Conservation (phyloP, 2,797 vertebrate genomes). For the Chaetophractus vellerosus region DNA sequence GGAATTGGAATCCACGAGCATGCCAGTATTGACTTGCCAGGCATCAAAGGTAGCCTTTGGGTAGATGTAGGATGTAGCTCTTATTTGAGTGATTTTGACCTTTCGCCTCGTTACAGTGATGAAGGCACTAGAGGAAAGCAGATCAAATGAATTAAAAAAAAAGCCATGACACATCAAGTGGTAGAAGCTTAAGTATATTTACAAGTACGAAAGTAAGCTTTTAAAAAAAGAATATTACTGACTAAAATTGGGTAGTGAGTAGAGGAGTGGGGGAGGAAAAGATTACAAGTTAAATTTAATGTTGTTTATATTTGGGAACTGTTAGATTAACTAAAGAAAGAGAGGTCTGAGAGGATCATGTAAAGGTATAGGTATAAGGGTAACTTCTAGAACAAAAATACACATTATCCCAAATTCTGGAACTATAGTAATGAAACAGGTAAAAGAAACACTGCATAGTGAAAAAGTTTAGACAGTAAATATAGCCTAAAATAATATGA, state of each 20-base stretch:
- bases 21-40: conserved; percentile 98
- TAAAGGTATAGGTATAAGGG: background rate
- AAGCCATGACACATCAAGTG: background rate
- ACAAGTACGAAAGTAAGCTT: background rate
- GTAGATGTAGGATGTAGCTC: background rate
- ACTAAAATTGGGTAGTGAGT: background rate
- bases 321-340: background rate
- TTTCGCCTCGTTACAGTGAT: background rate
- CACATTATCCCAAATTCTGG: background rate
- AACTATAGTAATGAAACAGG: background rate
- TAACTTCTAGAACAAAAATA: background rate
- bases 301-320: conserved; percentile 18
- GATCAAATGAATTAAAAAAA: background rate
- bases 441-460: background rate
- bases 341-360: background rate
- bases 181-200: background rate
- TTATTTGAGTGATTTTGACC: conserved; percentile 14
- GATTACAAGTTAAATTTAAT: background rate
- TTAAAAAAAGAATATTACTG: background rate
- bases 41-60: conserved; percentile 94
- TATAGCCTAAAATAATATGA: background rate
- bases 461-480: background rate
- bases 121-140: conserved; percentile 2
- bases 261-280: background rate
- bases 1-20: conserved; percentile 99